Base-by-base conservation (phyloP, 1,140 invertebrate species). In the Drosophila quadrilineata region DNA sequence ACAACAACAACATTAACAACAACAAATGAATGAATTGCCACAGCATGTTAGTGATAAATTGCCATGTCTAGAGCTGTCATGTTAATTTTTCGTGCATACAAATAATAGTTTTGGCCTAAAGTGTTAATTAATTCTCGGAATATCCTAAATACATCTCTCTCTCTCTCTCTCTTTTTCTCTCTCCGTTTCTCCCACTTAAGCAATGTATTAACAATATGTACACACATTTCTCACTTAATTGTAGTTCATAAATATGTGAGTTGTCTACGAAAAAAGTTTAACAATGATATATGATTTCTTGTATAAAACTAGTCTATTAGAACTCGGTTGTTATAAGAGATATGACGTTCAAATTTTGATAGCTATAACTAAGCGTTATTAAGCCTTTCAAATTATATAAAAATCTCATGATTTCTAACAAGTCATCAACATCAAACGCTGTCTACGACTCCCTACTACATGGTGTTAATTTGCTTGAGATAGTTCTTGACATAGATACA, bases 81-180 rank as follows among this genome's bases (percentile, higher is more conserved):
- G 79, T 85, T 79, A 85, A 85, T 84, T 84, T 85, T 82, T 85
- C 69, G 57, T 85, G 70, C 73, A 85, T 54, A 73, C 77, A 77
- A 72, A 82, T 82, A 84, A 82, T 82, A 82, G 70, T 82, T 84
- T 79, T 79, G 56, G 71, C 69, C 60, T 58, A 86, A 80, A 84
- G 79, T 84, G 79, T 84, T 86, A 84, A 84, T 84, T 86, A 84
- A 84, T 84, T 84, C 79, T 71, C 65, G 65, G 77, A 74, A 85
- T 72, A 85, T 64, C 69, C 64, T 65, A 73, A 84, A 76, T 66
- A 56, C 71, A 41, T 71, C 29, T 56, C 12, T 33, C 6, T 36
- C 3, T 43, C 8, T n/a, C 10, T 9, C 14, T 2, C 26, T 31
- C 1, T n/a, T 2, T 8, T 3, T n/a, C 3, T 38, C 9, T 35